phyloP scores from a whole-genome alignment of 2,888 invertebrate genomes.

The Agrochola litura region DNA sequence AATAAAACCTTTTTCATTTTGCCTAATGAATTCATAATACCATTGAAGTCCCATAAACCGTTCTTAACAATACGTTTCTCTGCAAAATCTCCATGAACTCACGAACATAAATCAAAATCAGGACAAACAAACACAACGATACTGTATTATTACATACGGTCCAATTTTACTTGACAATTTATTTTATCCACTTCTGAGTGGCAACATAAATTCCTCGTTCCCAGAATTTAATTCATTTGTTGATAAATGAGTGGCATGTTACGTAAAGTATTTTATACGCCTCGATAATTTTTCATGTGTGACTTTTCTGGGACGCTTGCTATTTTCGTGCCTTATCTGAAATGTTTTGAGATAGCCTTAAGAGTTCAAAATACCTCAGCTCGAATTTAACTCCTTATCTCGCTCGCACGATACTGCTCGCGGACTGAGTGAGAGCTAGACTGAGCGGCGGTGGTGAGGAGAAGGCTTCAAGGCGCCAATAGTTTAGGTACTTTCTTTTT shows the following conservation, averaged over 20 bases:
- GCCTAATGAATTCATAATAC: constrained; percentile 19
- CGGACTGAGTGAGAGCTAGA: too few species aligned
- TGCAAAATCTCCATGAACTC: constrained; percentile 33
- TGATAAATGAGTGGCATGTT: constrained; percentile 52
- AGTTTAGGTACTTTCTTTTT: too few species aligned
- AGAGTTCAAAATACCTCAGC: too few species aligned
- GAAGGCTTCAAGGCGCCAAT: too few species aligned
- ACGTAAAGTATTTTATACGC: constrained; percentile 26
- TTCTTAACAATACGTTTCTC: constrained; percentile 4
- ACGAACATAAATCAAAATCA: constrained; percentile 56
- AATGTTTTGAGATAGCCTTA: constrained; percentile 1
- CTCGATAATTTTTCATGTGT: constrained; percentile 42
- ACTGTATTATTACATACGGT: constrained; percentile 19
- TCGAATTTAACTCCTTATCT: too few species aligned
- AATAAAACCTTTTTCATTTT: constrained; percentile 24
- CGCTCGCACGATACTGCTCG: too few species aligned
- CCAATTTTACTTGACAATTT: constrained; percentile 50
- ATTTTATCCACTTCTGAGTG: constrained; percentile 46
- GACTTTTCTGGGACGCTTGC: constrained; percentile 13
- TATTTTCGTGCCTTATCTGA: constrained; percentile 10
- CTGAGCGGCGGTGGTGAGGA: too few species aligned
- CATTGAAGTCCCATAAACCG: constrained; percentile 32
- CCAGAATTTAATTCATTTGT: constrained; percentile 55
- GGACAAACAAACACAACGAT: constrained; percentile 20
- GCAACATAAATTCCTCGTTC: constrained; percentile 52